These are phyloP conservation scores for Heterodera filipjevi DNA, from an alignment of 2,888 invertebrate genomes.

Conservation along the genomic window DNA sequence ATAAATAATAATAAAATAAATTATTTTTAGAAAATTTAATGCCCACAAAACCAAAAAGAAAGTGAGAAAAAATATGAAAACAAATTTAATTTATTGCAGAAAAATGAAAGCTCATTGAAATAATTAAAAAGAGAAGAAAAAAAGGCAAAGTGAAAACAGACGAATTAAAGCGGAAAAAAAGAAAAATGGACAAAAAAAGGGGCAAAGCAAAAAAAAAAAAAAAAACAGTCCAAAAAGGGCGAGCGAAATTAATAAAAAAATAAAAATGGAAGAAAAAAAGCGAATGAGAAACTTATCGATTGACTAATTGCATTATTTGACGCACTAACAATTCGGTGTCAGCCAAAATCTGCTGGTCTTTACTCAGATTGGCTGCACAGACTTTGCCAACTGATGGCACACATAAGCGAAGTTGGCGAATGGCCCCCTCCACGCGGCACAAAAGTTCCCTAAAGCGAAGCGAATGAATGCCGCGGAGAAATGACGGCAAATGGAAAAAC, in stretches of 20 bases:
- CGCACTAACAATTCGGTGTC: conserved; percentile 57
- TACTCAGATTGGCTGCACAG: conserved; percentile 3
- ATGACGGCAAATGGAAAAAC: no score
- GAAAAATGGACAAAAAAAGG: not conserved
- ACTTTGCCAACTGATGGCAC: conserved; percentile 31
- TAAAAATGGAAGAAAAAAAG: not conserved
- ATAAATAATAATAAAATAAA: not conserved
- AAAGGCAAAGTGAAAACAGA: not conserved
- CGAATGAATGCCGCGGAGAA: not conserved
- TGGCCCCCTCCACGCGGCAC: conserved; percentile 58
- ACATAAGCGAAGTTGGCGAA: conserved; percentile 58
- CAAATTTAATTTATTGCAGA: not conserved
- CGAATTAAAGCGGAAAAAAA: not conserved
- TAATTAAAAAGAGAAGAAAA: not conserved
- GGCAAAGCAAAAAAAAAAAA: not conserved
- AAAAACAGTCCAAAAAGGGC: no score
- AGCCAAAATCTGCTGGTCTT: conserved; percentile 55
- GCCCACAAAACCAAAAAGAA: not conserved
- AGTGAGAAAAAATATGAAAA: not conserved
- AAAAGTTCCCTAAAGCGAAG: conserved; percentile 65
- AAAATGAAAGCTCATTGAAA: not conserved
- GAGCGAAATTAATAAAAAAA: not conserved
- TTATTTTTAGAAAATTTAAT: not conserved
- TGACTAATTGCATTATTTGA: conserved; percentile 60
- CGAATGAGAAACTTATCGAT: not conserved